These are phyloP conservation scores for Xanthia icteritia DNA, from an alignment of 2,888 invertebrate genomes.

Conservation along the genomic window DNA sequence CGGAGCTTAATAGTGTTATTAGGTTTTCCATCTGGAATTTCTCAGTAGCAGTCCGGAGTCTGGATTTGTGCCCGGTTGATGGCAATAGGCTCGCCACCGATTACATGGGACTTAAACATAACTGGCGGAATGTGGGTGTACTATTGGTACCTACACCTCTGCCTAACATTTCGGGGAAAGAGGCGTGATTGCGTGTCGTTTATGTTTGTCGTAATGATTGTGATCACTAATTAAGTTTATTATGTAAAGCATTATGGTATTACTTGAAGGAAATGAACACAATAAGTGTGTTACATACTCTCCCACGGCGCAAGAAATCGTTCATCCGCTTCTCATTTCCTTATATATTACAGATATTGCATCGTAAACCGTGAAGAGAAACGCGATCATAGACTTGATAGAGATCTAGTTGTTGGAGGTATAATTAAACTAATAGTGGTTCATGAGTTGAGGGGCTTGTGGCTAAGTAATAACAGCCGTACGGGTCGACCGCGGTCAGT, in stretches of 20 bases:
- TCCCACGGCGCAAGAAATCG: constrained; percentile 47
- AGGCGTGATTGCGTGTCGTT: no score
- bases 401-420: neutral
- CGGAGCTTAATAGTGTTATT: neutral
- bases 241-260: neutral
- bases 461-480: neutral
- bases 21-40: neutral
- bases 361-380: constrained; percentile 36
- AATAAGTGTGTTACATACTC: constrained; percentile 16
- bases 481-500: neutral
- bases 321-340: constrained; percentile 47
- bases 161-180: neutral
- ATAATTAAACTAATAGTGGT: neutral
- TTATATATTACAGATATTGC: constrained; percentile 14
- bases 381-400: constrained; percentile 5
- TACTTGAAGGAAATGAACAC: constrained; percentile 31
- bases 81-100: no score
- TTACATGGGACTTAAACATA: no score
- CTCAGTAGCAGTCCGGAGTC: neutral
- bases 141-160: no score
- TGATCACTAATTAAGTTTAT: neutral
- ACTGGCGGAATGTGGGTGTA: no score
- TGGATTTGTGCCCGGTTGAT: neutral
- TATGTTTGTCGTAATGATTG: neutral
- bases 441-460: neutral